phyloP scores from a whole-genome alignment of 2,113 vertebrate species.

The Dipodomys stephensi region DNA sequence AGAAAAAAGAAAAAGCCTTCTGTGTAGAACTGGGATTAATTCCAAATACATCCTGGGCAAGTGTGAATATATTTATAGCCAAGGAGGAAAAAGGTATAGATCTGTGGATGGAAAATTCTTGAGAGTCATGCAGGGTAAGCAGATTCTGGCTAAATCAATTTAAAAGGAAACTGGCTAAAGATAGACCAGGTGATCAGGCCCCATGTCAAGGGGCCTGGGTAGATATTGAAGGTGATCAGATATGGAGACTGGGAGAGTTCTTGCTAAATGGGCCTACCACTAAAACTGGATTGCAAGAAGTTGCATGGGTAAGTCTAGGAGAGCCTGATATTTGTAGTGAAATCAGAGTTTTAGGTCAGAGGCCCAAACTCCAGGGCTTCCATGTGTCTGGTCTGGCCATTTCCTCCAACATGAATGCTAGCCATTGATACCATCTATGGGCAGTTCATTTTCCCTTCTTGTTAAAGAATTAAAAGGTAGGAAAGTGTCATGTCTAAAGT shows the following conservation, averaged over 20 bases:
- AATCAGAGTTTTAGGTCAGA: rapidly evolving
- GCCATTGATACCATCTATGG: too few species aligned
- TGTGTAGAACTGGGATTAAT: neutral
- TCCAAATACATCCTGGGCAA: neutral
- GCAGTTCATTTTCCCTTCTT: too few species aligned
- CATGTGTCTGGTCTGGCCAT: too few species aligned
- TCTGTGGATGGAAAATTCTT: neutral
- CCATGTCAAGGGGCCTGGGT: neutral
- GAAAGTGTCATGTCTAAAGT: too few species aligned
- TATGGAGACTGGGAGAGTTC: neutral
- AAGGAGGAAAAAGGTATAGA: neutral
- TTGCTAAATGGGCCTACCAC: neutral
- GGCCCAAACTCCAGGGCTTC: too few species aligned
- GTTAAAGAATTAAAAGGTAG: too few species aligned
- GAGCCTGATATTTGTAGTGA: neutral
- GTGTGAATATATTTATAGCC: neutral
- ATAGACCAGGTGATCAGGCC: neutral
- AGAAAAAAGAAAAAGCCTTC: neutral
- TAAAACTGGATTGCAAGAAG: neutral
- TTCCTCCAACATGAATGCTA: too few species aligned
- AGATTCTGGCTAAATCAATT: neutral
- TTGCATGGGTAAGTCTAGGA: too few species aligned
- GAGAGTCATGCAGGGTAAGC: neutral
- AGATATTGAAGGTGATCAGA: neutral
- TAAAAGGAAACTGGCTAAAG: neutral